A percentile compares a stretch with the other conserved stretches of the same genome.
These are phyloP conservation scores for Ianthella basta DNA, from an alignment of 37 sponge, comb jelly and placozoan species.

Conservation along the genomic window DNA sequence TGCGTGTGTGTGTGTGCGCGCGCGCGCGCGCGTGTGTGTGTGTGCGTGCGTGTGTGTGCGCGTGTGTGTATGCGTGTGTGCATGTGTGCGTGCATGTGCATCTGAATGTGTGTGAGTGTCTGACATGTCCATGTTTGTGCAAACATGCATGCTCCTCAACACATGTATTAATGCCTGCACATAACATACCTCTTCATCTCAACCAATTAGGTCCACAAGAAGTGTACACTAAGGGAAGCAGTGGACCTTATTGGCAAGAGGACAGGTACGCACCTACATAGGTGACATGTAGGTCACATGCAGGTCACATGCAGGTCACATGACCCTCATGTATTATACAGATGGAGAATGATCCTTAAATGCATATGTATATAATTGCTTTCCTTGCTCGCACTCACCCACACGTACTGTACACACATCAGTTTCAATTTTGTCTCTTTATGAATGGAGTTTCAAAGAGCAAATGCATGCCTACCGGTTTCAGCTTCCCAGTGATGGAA, in stretches of 20 bases:
- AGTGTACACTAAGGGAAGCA: neutral
- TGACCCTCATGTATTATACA: too few species aligned
- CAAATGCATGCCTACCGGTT: too few species aligned
- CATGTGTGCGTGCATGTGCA: neutral
- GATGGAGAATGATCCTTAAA: too few species aligned
- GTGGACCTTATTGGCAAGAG: conserved; percentile 8
- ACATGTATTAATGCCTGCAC: too few species aligned
- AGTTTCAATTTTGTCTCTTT: too few species aligned
- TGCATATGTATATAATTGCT: too few species aligned
- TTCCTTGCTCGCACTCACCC: too few species aligned
- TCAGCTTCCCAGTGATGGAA: too few species aligned
- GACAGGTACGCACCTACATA: too few species aligned
- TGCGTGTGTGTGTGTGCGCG: neutral
- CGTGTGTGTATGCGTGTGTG: neutral
- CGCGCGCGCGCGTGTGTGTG: neutral
- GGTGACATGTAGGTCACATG: conserved; percentile 28
- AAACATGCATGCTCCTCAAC: neutral
- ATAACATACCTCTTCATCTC: neutral
- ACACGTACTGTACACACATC: too few species aligned
- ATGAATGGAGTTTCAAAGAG: too few species aligned
- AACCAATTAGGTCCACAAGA: neutral
- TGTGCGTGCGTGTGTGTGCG: neutral
- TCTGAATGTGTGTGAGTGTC: conserved; percentile 15
- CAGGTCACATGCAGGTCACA: neutral
- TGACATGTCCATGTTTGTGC: neutral